Evolutionary conservation across 2,113 vertebrate genomes (phyloP).

Genomic region (Turnix velox): DNA sequence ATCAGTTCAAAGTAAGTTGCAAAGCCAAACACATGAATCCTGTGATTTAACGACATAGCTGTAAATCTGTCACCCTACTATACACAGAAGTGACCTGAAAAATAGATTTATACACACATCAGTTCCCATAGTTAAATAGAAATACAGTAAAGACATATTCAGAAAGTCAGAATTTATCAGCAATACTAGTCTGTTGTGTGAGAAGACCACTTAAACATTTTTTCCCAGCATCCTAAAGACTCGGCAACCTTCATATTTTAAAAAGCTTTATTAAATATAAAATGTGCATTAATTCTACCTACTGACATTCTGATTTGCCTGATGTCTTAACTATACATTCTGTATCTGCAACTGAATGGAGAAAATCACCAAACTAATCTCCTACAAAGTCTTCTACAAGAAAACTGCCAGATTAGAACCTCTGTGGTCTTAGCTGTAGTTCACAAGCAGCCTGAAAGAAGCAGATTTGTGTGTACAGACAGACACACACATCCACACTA

Average conservation of each 20-base stretch:
- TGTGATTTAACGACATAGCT: background rate
- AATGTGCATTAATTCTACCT: background rate
- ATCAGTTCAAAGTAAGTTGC: background rate
- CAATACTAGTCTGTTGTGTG: background rate
- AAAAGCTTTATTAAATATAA: background rate
- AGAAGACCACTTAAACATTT: background rate
- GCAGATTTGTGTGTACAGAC: background rate
- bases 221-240: background rate
- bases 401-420: background rate
- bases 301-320: background rate
- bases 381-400: background rate
- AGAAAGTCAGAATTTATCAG: background rate
- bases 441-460: background rate
- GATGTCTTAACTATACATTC: background rate
- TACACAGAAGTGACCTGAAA: background rate
- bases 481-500: background rate
- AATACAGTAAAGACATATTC: background rate
- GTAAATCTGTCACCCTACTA: background rate
- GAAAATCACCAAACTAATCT: background rate
- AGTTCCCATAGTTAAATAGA: background rate
- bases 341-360: background rate
- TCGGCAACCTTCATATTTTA: background rate
- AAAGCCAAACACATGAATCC: background rate
- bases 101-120: background rate
- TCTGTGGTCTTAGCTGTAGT: background rate